phyloP scores from a whole-genome alignment of 1,140 invertebrate species.

The Cataglyphis hispanica region DNA sequence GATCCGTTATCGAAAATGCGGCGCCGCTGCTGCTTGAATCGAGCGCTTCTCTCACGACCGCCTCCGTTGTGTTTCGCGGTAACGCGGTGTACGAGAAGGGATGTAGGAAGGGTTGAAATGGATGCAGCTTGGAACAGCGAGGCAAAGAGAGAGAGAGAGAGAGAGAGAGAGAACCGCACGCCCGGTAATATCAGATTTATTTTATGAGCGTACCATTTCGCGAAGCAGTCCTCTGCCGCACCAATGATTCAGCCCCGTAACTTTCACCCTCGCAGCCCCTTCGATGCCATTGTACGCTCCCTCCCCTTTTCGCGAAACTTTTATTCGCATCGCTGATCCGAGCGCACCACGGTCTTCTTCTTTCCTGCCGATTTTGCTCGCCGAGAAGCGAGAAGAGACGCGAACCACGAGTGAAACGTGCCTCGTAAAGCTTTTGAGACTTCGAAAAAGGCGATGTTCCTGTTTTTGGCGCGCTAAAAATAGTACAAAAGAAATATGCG shows the following conservation, averaged over 20 bases:
- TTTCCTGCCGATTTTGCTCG: conserved; percentile 5
- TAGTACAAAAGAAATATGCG: background rate
- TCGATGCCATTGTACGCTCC: conserved; percentile 56
- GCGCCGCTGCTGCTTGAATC: conserved; percentile 53
- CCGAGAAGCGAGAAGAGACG: conserved; percentile 27
- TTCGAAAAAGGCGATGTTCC: background rate
- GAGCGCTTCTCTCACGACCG: conserved; percentile 45
- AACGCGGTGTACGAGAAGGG: background rate
- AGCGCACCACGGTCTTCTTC: conserved; percentile 12
- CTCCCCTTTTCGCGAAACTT: conserved; percentile 36
- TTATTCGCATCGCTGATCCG: conserved; percentile 49
- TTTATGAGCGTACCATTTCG: conserved; percentile 57
- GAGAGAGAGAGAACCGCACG: background rate
- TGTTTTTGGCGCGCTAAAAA: background rate
- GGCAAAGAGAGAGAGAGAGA: background rate
- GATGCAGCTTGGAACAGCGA: conserved; percentile 20
- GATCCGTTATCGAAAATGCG: conserved; percentile 59
- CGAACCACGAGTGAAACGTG: background rate
- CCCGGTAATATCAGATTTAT: conserved; percentile 68
- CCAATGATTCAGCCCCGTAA: conserved; percentile 64
- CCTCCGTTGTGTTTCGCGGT: conserved; percentile 32
- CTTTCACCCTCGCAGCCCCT: conserved; percentile 36
- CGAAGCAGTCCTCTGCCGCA: conserved; percentile 32
- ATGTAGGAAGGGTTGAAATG: conserved; percentile 48
- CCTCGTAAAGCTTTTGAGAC: background rate